phyloP scores from a whole-genome alignment of 1,140 invertebrate genomes.

The Drosophila hydei region DNA sequence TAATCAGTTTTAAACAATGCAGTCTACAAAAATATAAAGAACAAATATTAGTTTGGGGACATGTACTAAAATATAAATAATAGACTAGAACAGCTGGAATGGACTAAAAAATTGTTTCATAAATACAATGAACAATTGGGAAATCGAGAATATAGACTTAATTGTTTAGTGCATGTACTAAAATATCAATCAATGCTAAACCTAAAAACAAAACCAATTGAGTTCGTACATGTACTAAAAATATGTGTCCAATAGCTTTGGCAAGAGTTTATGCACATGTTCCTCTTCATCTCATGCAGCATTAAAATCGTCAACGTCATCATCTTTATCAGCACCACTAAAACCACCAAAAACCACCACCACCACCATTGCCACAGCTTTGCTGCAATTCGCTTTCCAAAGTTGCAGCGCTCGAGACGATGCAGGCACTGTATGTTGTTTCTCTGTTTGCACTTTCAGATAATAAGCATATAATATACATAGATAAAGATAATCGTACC shows the following conservation, averaged over 20 bases:
- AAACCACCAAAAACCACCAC: slow-evolving; percentile 25
- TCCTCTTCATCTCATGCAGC: slow-evolving; percentile 39
- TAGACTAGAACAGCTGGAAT: background rate
- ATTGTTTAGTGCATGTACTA: slow-evolving; percentile 17
- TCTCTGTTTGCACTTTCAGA: slow-evolving; percentile 70
- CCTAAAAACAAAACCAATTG: background rate
- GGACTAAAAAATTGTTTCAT: background rate
- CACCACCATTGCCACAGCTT: slow-evolving; percentile 34
- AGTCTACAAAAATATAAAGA: background rate
- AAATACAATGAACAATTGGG: background rate
- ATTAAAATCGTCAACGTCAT: slow-evolving; percentile 25
- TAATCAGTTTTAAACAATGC: too few relatives aligned
- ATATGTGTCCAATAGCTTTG: background rate
- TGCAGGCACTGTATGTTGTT: slow-evolving; percentile 45
- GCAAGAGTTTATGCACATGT: slow-evolving; percentile 1
- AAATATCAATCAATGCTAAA: background rate
- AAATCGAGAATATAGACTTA: background rate
- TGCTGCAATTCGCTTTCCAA: slow-evolving; percentile 40
- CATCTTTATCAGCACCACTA: slow-evolving; percentile 18
- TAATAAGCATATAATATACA: slow-evolving; percentile 71
- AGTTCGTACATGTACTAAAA: background rate
- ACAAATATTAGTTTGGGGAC: too few relatives aligned
- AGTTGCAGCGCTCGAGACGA: slow-evolving; percentile 23
- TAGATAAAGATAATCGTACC: slow-evolving; percentile 54
- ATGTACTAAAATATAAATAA: too few relatives aligned